Conservation (phyloP, 2,888 invertebrate genomes). For the Synanthedon myopaeformis region DNA sequence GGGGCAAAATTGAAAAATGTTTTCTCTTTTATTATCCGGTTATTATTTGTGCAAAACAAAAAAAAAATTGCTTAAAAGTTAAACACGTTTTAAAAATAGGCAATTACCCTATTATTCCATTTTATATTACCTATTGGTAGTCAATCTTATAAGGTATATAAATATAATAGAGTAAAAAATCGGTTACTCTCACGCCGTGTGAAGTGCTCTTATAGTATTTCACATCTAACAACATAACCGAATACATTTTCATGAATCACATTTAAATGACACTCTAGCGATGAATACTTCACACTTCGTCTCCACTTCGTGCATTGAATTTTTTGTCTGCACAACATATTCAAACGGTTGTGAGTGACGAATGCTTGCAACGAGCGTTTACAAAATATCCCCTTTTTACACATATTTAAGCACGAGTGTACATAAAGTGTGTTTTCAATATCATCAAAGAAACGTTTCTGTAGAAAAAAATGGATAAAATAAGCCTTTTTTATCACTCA, state of each 20-base stretch:
- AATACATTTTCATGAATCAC: constrained; percentile 36
- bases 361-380: constrained; percentile 4
- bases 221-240: neutral
- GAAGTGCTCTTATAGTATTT: neutral
- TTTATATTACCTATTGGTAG: too few relatives aligned
- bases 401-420: constrained; percentile 5
- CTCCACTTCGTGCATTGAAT: constrained; percentile 22
- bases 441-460: neutral
- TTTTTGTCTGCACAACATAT: constrained; percentile 29
- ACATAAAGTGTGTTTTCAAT: constrained; percentile 3
- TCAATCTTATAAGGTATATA: too few relatives aligned
- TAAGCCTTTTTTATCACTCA: too few relatives aligned
- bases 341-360: constrained; percentile 5
- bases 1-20: too few relatives aligned
- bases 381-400: constrained; percentile 5
- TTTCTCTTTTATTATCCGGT: too few relatives aligned
- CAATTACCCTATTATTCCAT: too few relatives aligned
- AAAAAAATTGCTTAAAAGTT: too few relatives aligned
- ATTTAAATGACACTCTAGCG: constrained; percentile 33
- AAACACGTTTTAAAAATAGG: too few relatives aligned
- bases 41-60: too few relatives aligned
- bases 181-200: too few relatives aligned
- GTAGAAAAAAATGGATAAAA: too few relatives aligned
- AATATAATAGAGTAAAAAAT: too few relatives aligned
- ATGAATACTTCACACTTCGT: constrained; percentile 30